Percentiles rank a stretch among this genome's conserved stretches.
Evolutionary conservation across 2,888 invertebrate species (phyloP).

Genomic region (Drosophila atripex): DNA sequence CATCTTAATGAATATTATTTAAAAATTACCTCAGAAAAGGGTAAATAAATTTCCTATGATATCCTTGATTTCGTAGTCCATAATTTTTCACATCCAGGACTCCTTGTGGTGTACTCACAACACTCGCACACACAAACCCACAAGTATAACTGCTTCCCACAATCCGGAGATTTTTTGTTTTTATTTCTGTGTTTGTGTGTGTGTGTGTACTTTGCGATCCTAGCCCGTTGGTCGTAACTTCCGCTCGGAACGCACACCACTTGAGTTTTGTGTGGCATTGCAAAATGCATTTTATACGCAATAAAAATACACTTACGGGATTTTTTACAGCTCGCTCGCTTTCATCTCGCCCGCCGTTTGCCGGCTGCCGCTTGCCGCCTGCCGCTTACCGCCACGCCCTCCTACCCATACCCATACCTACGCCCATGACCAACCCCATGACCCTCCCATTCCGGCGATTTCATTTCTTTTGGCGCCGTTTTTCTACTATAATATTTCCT

Average conservation of each 20-base stretch:
- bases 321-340: constrained; percentile 66
- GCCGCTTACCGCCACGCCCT: constrained; percentile 5
- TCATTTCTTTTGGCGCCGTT: constrained; percentile 59
- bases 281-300: constrained; percentile 78
- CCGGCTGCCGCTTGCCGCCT: not conserved
- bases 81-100: constrained; percentile 45
- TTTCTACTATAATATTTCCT: constrained; percentile 70
- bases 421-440: constrained; percentile 7
- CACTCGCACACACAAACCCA: constrained; percentile 5
- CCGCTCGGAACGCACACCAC: constrained; percentile 68
- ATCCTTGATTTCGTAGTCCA: constrained; percentile 29
- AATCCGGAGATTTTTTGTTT: constrained; percentile 3
- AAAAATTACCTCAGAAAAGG: constrained; percentile 16
- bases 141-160: constrained; percentile 21
- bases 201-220: constrained; percentile 35
- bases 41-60: constrained; percentile 32
- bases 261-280: constrained; percentile 75
- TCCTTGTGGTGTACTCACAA: constrained; percentile 20
- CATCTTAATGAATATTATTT: constrained; percentile 17
- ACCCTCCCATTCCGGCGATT: constrained; percentile 34
- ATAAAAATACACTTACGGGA: constrained; percentile 76
- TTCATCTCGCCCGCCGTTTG: not conserved
- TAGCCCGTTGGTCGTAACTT: constrained; percentile 67
- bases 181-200: constrained; percentile 12
- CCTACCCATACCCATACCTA: constrained; percentile 1